A percentile compares a stretch with the other conserved stretches of the same genome.
phyloP scores from a whole-genome alignment of 2,888 invertebrate genomes.

The Pachliopta kotzebuea region DNA sequence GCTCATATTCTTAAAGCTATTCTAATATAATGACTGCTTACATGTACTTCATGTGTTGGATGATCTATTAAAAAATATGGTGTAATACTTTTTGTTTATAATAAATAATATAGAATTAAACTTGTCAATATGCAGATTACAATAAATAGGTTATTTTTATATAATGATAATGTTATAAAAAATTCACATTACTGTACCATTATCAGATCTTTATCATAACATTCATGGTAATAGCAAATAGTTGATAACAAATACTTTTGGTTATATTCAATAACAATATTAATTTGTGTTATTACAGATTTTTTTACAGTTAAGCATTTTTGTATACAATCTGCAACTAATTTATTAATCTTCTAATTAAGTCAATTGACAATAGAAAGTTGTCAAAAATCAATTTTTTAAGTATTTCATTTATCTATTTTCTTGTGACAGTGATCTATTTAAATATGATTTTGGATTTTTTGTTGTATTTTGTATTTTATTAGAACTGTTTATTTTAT shows the following conservation, averaged over 20 bases:
- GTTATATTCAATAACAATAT: constrained; percentile 13
- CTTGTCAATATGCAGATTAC: not conserved
- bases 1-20: not conserved
- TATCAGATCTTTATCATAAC: constrained; percentile 1
- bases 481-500: constrained; percentile 40
- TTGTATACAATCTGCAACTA: not conserved
- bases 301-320: not conserved
- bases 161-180: not conserved
- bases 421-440: constrained; percentile 67
- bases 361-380: constrained; percentile 21
- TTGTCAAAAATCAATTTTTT: constrained; percentile 29
- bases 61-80: not conserved
- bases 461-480: constrained; percentile 41
- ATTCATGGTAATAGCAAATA: not conserved
- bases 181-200: not conserved
- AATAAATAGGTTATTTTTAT: not conserved
- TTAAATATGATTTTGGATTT: constrained; percentile 56
- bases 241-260: not conserved
- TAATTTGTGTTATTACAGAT: not conserved
- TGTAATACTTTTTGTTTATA: not conserved
- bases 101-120: not conserved
- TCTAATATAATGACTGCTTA: not conserved
- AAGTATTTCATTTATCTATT: constrained; percentile 54
- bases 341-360: constrained; percentile 16
- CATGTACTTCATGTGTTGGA: not conserved